Evolutionary conservation across 2,797 vertebrate genomes (phyloP).

Genomic region (Macropodus opercularis): DNA sequence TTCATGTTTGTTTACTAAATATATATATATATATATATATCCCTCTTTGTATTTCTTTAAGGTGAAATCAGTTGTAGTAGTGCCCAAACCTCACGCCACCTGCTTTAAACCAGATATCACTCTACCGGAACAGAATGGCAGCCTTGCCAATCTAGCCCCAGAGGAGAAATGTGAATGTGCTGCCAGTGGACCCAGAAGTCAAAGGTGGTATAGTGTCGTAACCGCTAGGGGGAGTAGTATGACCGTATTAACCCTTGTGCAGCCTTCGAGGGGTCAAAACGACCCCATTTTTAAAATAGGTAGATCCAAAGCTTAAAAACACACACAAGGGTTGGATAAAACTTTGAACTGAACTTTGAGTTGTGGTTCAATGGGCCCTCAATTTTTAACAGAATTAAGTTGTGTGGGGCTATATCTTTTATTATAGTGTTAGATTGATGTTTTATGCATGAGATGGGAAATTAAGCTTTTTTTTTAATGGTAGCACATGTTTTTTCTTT

Average conservation of each 20-base stretch:
- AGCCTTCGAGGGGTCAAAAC: no score
- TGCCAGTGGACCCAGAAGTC: neutral
- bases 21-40: neutral
- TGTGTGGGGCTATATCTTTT: neutral
- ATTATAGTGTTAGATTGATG: neutral
- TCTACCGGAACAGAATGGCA: neutral
- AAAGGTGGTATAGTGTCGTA: slow-evolving; percentile 29
- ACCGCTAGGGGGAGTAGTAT: slow-evolving; percentile 42
- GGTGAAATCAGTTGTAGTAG: slow-evolving; percentile 68
- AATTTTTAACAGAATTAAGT: neutral
- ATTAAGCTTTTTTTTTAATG: neutral
- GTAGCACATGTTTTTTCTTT: neutral
- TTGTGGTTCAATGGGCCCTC: neutral
- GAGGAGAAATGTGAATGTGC: neutral
- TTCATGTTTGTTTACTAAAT: neutral
- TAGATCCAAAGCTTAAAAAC: no score
- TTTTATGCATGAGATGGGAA: neutral
- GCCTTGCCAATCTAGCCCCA: neutral
- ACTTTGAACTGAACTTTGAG: neutral
- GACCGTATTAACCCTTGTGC: slow-evolving; percentile 23
- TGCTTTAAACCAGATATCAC: neutral
- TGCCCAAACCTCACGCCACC: neutral
- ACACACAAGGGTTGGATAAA: no score
- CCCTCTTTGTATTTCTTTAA: slow-evolving; percentile 30
- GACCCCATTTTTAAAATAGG: no score